Percentiles rank a stretch among this genome's conserved stretches.
phyloP scores from a whole-genome alignment of 2,113 vertebrate genomes.

The Gnathonemus echidnorhynchus region DNA sequence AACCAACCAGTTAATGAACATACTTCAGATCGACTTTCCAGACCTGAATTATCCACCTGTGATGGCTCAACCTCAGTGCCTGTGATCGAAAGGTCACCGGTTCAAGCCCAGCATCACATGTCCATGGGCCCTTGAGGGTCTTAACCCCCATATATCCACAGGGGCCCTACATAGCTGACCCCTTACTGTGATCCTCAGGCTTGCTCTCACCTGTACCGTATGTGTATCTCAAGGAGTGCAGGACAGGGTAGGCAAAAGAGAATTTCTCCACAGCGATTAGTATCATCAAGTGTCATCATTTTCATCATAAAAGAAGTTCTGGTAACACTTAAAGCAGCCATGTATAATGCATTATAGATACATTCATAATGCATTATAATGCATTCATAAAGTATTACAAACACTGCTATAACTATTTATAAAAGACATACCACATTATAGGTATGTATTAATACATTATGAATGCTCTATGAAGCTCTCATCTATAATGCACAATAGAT shows the following conservation, averaged over 20 bases:
- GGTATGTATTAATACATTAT: too few relatives aligned
- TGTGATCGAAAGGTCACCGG: neutral
- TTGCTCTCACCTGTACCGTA: neutral
- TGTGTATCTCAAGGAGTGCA: neutral
- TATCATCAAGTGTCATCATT: neutral
- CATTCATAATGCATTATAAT: too few relatives aligned
- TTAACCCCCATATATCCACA: neutral
- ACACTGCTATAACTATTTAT: too few relatives aligned
- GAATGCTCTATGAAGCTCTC: too few relatives aligned
- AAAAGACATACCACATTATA: too few relatives aligned
- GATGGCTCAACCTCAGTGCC: neutral
- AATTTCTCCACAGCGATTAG: neutral
- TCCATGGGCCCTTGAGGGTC: neutral
- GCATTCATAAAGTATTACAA: too few relatives aligned
- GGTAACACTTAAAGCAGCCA: too few relatives aligned
- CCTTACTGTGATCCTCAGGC: neutral
- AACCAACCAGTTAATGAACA: neutral
- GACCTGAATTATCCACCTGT: neutral
- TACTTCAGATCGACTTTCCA: neutral
- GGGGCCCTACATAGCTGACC: neutral
- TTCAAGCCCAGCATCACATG: neutral
- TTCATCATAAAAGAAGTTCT: neutral
- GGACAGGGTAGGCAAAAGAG: neutral
- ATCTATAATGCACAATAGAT: too few relatives aligned
- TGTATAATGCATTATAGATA: too few relatives aligned